phyloP scores from a whole-genome alignment of 1,140 invertebrate genomes.

The Drosophila suzukii region DNA sequence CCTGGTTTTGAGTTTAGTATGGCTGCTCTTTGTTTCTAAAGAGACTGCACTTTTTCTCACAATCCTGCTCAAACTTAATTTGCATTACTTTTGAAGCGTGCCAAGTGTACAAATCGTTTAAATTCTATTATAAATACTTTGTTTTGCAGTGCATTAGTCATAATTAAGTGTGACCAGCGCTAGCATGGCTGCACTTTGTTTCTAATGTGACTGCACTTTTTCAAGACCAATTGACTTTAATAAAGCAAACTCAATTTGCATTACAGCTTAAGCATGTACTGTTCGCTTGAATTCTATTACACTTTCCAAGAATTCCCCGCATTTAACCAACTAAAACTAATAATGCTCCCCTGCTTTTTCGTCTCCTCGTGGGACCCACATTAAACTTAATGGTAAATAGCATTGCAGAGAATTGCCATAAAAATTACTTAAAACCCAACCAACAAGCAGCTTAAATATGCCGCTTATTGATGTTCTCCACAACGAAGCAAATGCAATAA shows the following conservation, averaged over 20 bases:
- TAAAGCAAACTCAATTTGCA: not conserved
- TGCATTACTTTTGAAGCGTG: not conserved
- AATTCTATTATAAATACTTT: constrained; percentile 5
- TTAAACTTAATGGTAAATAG: constrained; percentile 43
- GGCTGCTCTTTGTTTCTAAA: too few relatives aligned
- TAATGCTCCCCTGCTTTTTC: constrained; percentile 19
- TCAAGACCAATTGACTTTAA: not conserved
- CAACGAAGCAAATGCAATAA: constrained; percentile 40
- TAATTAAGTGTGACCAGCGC: not conserved
- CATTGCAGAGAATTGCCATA: constrained; percentile 65
- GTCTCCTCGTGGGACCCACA: not conserved
- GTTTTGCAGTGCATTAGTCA: not conserved
- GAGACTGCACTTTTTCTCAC: too few relatives aligned
- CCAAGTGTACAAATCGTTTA: constrained; percentile 10
- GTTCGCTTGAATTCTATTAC: constrained; percentile 20
- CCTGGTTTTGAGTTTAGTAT: not conserved
- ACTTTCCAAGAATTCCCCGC: constrained; percentile 12
- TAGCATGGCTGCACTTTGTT: not conserved
- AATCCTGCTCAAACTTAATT: not conserved
- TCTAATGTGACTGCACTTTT: not conserved
- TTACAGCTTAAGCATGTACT: constrained; percentile 1
- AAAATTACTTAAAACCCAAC: constrained; percentile 73
- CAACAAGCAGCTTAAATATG: constrained; percentile 76
- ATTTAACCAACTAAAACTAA: constrained; percentile 37
- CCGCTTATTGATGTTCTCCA: constrained; percentile 64